Conservation (phyloP, 2,113 vertebrate species). For the Hoplias malabaricus region DNA sequence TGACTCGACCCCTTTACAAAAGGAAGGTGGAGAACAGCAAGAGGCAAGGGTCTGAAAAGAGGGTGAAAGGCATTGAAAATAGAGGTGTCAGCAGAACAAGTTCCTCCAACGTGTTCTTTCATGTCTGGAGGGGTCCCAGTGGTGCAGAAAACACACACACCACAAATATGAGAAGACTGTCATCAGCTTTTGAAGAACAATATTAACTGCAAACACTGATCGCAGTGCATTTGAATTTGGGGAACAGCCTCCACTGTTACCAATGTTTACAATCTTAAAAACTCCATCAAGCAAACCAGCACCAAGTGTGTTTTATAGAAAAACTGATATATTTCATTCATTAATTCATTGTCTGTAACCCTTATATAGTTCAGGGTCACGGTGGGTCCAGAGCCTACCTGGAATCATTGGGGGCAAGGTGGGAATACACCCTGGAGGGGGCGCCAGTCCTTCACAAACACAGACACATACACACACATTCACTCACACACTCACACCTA, state of each 20-base stretch:
- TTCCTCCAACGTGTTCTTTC: neutral
- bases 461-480: no score
- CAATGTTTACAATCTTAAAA: no score
- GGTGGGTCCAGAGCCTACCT: no score
- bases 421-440: no score
- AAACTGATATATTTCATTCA: no score
- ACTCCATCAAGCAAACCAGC: neutral
- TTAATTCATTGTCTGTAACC: no score
- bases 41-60: neutral
- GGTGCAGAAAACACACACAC: neutral
- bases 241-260: neutral
- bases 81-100: slow-evolving; percentile 1
- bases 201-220: neutral
- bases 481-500: no score
- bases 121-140: neutral
- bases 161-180: neutral
- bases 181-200: neutral
- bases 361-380: no score
- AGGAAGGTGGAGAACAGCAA: slow-evolving; percentile 44
- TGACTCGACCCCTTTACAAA: neutral
- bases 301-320: neutral
- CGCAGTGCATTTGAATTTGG: neutral
- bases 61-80: neutral
- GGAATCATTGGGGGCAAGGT: no score
- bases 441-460: no score